These are phyloP conservation scores for Thalassarche chlororhynchos DNA, from an alignment of 2,113 vertebrate species.

Conservation along the genomic window DNA sequence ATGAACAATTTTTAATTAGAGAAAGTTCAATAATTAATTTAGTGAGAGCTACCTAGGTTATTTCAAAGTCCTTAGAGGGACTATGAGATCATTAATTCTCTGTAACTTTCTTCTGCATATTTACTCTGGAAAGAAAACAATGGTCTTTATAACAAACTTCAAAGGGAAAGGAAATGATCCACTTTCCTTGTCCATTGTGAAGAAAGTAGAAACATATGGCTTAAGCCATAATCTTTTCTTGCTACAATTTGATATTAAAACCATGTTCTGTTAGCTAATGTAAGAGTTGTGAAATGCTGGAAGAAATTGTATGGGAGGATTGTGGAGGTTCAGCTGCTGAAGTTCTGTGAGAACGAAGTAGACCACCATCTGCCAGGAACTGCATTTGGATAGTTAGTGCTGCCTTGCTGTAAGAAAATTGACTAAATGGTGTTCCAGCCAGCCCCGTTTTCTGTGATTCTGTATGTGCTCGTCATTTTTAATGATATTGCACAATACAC, in stretches of 20 bases:
- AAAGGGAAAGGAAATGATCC: neutral
- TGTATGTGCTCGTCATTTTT: neutral
- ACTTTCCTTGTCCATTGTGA: neutral
- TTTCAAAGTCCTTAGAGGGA: conserved; percentile 4
- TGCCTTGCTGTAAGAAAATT: neutral
- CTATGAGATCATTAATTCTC: neutral
- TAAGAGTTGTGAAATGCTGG: neutral
- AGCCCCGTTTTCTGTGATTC: neutral
- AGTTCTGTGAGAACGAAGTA: neutral
- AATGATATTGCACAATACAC: neutral
- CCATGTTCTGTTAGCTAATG: neutral
- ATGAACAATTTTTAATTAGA: conserved; percentile 21
- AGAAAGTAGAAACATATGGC: neutral
- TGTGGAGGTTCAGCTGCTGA: neutral
- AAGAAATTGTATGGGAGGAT: neutral
- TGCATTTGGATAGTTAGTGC: neutral
- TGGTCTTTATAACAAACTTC: neutral
- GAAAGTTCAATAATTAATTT: conserved; percentile 44
- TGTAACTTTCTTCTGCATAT: neutral
- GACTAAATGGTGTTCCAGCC: neutral
- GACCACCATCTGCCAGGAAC: neutral
- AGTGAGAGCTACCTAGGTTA: neutral
- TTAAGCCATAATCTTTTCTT: neutral
- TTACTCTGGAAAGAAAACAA: neutral
- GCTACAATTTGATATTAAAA: neutral